These are phyloP conservation scores for Mionectes olivaceus DNA, from an alignment of 2,797 vertebrate species.

Conservation along the genomic window DNA sequence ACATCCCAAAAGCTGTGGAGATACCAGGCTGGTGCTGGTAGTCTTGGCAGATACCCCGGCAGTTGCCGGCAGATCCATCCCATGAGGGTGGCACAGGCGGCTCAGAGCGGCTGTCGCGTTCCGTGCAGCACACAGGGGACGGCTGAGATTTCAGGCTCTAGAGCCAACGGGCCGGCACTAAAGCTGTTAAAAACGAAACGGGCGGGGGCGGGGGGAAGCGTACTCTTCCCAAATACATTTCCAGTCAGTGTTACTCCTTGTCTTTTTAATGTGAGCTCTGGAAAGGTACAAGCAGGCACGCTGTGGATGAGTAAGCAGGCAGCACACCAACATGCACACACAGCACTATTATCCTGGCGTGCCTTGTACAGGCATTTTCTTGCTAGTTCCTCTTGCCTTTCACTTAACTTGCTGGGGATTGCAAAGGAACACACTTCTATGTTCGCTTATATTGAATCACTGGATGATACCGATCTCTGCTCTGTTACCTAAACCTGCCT, in stretches of 20 bases:
- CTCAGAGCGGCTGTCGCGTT: rapidly evolving
- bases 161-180: neutral
- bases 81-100: neutral
- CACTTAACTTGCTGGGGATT: neutral
- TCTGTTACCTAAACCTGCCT: neutral
- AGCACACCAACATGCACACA: neutral
- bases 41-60: neutral
- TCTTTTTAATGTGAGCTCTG: neutral
- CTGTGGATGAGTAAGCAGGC: neutral
- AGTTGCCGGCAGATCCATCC: neutral
- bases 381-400: neutral
- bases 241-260: neutral
- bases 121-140: rapidly evolving
- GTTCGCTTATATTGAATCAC: neutral
- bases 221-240: neutral
- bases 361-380: neutral
- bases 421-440: neutral
- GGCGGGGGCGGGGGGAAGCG: too few relatives aligned
- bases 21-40: too few relatives aligned
- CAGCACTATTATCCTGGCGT: neutral
- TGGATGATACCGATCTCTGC: neutral
- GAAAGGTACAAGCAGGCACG: neutral
- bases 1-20: neutral
- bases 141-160: neutral
- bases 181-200: neutral